Conservation (phyloP, 2,113 vertebrate species). For the Dendropsophus ebraccatus region DNA sequence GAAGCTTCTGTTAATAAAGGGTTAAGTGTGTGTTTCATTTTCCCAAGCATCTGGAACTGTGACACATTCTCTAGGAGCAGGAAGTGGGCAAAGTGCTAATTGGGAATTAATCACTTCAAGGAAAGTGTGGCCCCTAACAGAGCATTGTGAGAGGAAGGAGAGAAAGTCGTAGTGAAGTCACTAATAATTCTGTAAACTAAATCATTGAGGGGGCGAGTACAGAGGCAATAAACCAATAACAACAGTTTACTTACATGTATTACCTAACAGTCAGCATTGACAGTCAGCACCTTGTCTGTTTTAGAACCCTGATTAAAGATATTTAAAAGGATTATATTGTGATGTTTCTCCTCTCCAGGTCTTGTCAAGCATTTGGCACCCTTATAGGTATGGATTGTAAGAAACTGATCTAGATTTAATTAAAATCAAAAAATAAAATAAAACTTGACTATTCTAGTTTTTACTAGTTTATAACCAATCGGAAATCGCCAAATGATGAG, state of each 20-base stretch:
- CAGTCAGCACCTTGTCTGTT: not conserved
- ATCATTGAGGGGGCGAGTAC: slow-evolving; percentile 9
- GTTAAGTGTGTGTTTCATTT: slow-evolving; percentile 12
- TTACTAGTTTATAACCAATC: no score
- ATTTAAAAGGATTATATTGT: not conserved
- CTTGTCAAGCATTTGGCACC: no score
- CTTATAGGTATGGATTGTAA: no score
- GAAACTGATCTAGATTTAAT: no score
- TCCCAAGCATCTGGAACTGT: slow-evolving; percentile 23
- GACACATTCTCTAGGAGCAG: slow-evolving; percentile 38
- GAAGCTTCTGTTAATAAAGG: not conserved
- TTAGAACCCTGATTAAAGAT: no score
- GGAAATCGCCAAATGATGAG: no score
- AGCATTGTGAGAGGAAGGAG: slow-evolving; percentile 11
- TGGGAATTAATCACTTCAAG: slow-evolving; percentile 46
- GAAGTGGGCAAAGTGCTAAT: slow-evolving; percentile 47
- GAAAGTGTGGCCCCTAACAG: slow-evolving; percentile 35
- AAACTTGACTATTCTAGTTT: no score
- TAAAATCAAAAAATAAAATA: no score
- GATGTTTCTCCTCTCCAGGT: no score
- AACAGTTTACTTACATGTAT: not conserved
- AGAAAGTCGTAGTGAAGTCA: slow-evolving; percentile 17
- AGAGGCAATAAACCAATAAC: slow-evolving; percentile 12
- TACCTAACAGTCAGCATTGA: not conserved
- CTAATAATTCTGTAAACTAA: not conserved